Base-by-base conservation (phyloP, 2,797 vertebrate genomes). In the Sebastes variabilis region DNA sequence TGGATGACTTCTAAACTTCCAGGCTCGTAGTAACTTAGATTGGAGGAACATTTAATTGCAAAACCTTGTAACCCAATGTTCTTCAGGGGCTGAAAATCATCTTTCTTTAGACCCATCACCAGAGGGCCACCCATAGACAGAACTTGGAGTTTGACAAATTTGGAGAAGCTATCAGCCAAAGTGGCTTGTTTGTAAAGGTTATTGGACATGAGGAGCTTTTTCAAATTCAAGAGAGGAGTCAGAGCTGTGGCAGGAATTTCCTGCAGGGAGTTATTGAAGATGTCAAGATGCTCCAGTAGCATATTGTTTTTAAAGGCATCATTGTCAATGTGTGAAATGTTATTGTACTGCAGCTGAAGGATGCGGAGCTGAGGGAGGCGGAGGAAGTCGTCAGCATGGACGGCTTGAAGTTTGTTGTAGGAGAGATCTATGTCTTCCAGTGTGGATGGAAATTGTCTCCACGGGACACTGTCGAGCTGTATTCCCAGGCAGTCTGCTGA, bases 261-360 rank as follows among this genome's bases (percentile, higher is more conserved):
- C 5, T 11, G 16, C 29, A 97, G 81, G 27, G 96, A 97, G 86
- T 97, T 97, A 87, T 97, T 97, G 82, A 97, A 97, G 73, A 98
- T 91, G 77, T 92, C 66, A 0, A 98, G 89, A 8, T 93, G 13
- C 84, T 96, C 95, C 83, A 97, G 81, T 4, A 91, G 75, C 0
- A 16, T 22, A 72, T 96, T 97, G 68, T 87, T 66, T 22, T 77
- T 54, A 66, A 97, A 97, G 2, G 96, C 94, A 0, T 90, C 81
- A 0, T 88, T 70, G 2, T 95, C 93, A 16, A 97, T 94, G 59
- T 75, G 59, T 8, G 95, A 96, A 59, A 98, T 96, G 82, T 96
- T 96, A 73, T 98, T 97, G 88, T 30, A 97, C 20, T 67, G 61
- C 78, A 98, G 83, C 8, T 79, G 64, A 20, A 97, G 88, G 5